These are phyloP conservation scores for Trogon melanurus DNA, from an alignment of 2,113 vertebrate species.

Conservation along the genomic window DNA sequence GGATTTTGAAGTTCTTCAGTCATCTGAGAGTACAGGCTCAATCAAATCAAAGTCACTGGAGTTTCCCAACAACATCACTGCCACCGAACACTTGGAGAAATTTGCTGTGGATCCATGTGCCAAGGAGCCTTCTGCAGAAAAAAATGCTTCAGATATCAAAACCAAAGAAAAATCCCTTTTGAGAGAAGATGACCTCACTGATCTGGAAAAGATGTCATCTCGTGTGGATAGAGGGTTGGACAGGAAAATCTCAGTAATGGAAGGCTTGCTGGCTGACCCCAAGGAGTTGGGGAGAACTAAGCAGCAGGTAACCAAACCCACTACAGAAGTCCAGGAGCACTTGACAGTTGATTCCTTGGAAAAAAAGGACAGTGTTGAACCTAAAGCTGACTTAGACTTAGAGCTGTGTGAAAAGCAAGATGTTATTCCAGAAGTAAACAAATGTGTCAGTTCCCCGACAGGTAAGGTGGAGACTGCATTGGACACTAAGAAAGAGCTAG, in stretches of 20 bases:
- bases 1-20: constrained; percentile 49
- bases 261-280: constrained; percentile 44
- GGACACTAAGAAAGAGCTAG: constrained; percentile 73
- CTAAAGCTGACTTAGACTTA: constrained; percentile 73
- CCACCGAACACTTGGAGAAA: background rate
- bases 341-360: constrained; percentile 48
- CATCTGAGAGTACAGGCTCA: constrained; percentile 30
- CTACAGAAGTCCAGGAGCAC: constrained; percentile 56
- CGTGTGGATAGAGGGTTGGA: background rate
- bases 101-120: background rate
- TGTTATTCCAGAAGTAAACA: constrained; percentile 75
- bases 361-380: constrained; percentile 67
- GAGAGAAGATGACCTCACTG: constrained; percentile 61
- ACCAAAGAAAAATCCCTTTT: constrained; percentile 75
- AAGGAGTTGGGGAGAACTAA: constrained; percentile 49
- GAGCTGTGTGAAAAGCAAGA: constrained; percentile 80
- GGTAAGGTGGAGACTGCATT: constrained; percentile 70
- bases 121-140: constrained; percentile 38
- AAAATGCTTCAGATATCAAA: constrained; percentile 3
- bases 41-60: constrained; percentile 52
- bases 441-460: constrained; percentile 73
- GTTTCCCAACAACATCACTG: constrained; percentile 11
- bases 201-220: constrained; percentile 71
- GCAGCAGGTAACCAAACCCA: constrained; percentile 40
- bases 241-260: constrained; percentile 51